Evolutionary conservation across 2,797 vertebrate genomes (phyloP), one percentile per base, ranked within the genome.

Genomic region (Poecile montanus): DNA sequence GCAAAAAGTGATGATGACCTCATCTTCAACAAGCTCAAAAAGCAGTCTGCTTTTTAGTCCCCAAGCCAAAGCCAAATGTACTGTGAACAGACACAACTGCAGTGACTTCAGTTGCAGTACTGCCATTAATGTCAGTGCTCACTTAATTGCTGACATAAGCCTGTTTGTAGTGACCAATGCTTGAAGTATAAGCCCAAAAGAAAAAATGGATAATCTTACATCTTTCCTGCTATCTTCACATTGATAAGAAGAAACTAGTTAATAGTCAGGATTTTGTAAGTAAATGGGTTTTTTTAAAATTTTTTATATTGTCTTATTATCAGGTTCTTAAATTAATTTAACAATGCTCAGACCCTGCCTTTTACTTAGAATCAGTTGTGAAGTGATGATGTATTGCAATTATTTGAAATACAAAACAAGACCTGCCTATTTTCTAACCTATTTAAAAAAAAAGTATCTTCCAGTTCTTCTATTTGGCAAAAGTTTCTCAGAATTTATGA

Each of bases 1-100:
- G 94, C 91, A 93, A 82, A 93, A 85, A 84, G 85, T 74, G 81
- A 72, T 88, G 90, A 90, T 96, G 94, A 96, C 74, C 84, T 95
- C 91, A 96, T 96, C 75, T 91, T 77, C 63, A 81, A 50, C 76
- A 51, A 66, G 65, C 67, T 91, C 56, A 67, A 89, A 85, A 80
- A 84, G 65, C 56, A 70, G 79, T 10, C 72, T 54, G 32, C 25
- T 60, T 88, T 91, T 83, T 10, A 61, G 53, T 85, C 45, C 91
- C 67, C 15, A 50, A 54, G 77, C 79, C 82, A 70, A 91, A 95
- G 89, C 17, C 57, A 63, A 36, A 70, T 3, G 27, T 65, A 23
- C 61, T 79, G 71, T 65, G 62, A 85, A 86, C 77, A 91, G 75
- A 45, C 47, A 51, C 38, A 57, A 27, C 36, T 51, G 47, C 54